phyloP scores from a whole-genome alignment of 2,797 vertebrate species.

The Phrynocephalus vlangalii region DNA sequence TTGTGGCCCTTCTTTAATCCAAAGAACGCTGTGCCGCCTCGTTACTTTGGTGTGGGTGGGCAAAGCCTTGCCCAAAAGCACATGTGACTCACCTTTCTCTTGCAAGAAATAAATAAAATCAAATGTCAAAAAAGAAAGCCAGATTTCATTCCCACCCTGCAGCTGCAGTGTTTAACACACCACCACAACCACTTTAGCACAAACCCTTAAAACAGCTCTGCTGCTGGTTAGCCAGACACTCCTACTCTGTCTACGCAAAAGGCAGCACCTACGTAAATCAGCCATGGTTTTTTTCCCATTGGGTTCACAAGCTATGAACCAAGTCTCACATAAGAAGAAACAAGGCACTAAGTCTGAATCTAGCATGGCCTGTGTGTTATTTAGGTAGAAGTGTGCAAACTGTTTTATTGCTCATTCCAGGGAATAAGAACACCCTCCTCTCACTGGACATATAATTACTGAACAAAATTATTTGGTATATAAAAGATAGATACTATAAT shows the following conservation, averaged over 20 bases:
- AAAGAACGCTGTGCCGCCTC: too few relatives aligned
- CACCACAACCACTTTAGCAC: slow-evolving; percentile 10
- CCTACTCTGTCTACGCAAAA: background rate
- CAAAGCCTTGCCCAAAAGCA: slow-evolving; percentile 38
- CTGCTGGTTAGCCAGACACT: background rate
- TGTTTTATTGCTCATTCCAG: slow-evolving; percentile 17
- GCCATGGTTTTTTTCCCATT: slow-evolving; percentile 10
- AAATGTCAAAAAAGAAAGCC: slow-evolving; percentile 29
- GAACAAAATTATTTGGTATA: slow-evolving; percentile 15
- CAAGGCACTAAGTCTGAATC: background rate
- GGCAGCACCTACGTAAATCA: slow-evolving; percentile 31
- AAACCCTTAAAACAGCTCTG: slow-evolving; percentile 20
- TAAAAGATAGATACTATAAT: slow-evolving; percentile 2
- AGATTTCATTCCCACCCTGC: slow-evolving; percentile 14
- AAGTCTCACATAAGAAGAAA: slow-evolving; percentile 1
- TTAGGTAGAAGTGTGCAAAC: background rate
- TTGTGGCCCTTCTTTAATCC: too few relatives aligned
- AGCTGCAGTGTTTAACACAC: slow-evolving; percentile 8
- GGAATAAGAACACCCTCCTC: background rate
- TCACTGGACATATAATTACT: background rate
- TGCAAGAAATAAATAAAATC: slow-evolving; percentile 23
- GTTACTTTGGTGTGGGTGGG: too few relatives aligned
- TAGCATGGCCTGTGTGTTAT: background rate
- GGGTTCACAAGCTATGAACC: slow-evolving; percentile 18
- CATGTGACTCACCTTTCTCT: background rate